Evolutionary conservation across 92 coral and sea anemone genomes (phyloP), one percentile per base, ranked within the genome.

Genomic region (Zoanthus solanderi): DNA sequence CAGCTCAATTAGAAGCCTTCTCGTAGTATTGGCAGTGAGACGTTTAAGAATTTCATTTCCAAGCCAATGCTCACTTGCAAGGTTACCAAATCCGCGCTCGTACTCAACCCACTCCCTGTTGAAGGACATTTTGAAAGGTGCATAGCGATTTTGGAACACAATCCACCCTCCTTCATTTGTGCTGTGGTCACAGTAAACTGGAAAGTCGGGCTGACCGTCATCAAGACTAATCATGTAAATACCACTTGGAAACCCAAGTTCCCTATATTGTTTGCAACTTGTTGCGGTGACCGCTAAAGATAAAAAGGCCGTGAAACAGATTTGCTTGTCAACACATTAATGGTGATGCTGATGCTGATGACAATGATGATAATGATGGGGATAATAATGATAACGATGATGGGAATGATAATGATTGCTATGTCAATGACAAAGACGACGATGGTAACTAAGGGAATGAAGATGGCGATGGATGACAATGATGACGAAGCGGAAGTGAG

Each of bases 101-200:
- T 69, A 69, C 46, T 69, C 46, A 5, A 8, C 14, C 75, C 75
- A 69, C 15, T 7, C 46, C 46, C 46, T 10, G 75, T 69, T 69
- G 75, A 69, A 69, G 47, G 75, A 69, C 14, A 69, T 12, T 29
- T 13, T 6, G 75, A 69, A 69, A 13, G 75, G 75, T 31, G 75
- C 9, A 30, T 11, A 31, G 75, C 75, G 75, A 11, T 16, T 11
- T 69, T 69, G 75, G 17, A 69, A 69, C 45, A 69, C 75, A 11
- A 69, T 69, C 75, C 75, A 69, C 12, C 75, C 75, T 31, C 75
- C 75, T 69, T 46, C 75, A 69, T 69, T 46, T 16, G 75, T 69
- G 45, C 5, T 31, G 30, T 69, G 75, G 45, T 69, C 45, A 14
- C 75, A 69, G 34, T 69, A 69, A 30, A 34, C 75, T 30, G 75